Percentiles rank a stretch among this genome's conserved stretches.
phyloP scores from a whole-genome alignment of 2,113 vertebrate genomes.

The Chlorodrepanis virens region DNA sequence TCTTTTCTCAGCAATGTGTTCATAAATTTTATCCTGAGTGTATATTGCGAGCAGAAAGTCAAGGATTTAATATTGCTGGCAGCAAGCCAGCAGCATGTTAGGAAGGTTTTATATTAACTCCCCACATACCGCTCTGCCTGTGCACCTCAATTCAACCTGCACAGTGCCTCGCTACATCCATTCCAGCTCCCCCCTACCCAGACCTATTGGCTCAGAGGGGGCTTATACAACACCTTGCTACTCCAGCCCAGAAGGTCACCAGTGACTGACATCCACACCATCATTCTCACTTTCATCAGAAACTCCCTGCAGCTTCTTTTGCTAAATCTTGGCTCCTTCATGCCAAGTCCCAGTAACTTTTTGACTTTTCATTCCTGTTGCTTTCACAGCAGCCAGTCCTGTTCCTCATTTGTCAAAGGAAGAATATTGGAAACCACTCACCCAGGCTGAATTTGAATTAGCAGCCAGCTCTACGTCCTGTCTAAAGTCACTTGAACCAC shows the following conservation, averaged over 20 bases:
- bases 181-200: neutral
- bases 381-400: neutral
- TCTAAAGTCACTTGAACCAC: neutral
- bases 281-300: neutral
- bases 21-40: slow-evolving; percentile 26
- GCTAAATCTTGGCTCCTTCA: neutral
- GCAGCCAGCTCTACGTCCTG: neutral
- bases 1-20: neutral
- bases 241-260: neutral
- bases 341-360: neutral
- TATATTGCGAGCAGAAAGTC: neutral
- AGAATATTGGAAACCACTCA: neutral
- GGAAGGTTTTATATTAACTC: neutral
- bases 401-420: neutral
- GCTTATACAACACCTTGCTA: neutral
- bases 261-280: neutral
- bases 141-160: neutral
- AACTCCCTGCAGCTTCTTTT: neutral
- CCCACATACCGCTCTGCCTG: neutral
- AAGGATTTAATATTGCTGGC: neutral
- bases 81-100: neutral
- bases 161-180: neutral
- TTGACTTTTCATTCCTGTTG: neutral
- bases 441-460: neutral
- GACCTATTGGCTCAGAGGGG: neutral